Evolutionary conservation across 2,797 vertebrate species (phyloP).

Genomic region (Orestias chungarensis): DNA sequence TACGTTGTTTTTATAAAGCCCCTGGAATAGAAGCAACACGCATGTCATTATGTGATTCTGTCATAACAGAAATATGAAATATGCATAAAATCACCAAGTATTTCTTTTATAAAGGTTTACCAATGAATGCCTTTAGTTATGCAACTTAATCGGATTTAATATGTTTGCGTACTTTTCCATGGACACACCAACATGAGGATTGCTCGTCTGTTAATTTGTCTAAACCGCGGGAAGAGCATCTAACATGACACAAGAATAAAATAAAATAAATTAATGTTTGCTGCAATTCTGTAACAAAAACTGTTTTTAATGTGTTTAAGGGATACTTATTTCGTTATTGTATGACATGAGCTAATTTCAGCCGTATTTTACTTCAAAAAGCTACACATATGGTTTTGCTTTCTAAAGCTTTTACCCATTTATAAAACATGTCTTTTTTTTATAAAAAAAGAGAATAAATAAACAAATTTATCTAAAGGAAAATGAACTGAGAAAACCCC

Average conservation of each 20-base stretch:
- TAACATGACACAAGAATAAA: background rate
- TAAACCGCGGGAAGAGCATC: background rate
- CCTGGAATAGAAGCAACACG: background rate
- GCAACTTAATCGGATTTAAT: background rate
- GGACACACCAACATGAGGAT: background rate
- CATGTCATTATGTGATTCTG: background rate
- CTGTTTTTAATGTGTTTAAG: background rate
- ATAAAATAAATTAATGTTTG: background rate
- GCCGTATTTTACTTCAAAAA: background rate
- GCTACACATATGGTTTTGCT: background rate
- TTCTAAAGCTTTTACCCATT: background rate
- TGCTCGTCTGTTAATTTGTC: background rate
- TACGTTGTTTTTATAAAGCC: no score
- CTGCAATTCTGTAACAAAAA: background rate
- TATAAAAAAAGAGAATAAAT: constrained; percentile 31
- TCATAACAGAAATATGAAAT: background rate
- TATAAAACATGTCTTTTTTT: constrained; percentile 18
- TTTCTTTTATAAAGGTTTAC: background rate
- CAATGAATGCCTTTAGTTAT: background rate
- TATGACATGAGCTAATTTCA: background rate
- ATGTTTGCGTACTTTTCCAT: background rate
- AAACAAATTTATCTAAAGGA: constrained; percentile 55
- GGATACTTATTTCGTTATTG: no score
- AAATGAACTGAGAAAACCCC: constrained; percentile 43
- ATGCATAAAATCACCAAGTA: background rate